Percentiles rank a stretch among this genome's conserved stretches.
Evolutionary conservation across 1,140 invertebrate species (phyloP).

Genomic region (Drosophila grimshawi): DNA sequence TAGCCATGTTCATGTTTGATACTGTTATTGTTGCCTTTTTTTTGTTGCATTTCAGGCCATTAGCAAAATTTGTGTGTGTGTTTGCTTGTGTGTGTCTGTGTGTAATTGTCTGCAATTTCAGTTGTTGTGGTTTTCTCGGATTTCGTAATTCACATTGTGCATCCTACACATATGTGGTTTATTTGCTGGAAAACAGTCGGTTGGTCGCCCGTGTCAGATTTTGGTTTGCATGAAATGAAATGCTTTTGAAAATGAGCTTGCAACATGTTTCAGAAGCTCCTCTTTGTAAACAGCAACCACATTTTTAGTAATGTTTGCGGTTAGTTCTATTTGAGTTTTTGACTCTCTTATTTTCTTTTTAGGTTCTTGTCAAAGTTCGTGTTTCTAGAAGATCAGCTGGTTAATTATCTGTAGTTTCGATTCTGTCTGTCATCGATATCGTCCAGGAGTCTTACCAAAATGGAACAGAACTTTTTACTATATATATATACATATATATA

Average conservation of each 20-base stretch:
- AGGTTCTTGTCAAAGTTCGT: neutral
- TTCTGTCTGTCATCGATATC: too few species aligned
- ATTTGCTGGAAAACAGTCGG: slow-evolving; percentile 13
- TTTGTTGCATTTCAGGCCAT: slow-evolving; percentile 37
- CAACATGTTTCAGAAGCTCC: neutral
- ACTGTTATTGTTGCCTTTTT: slow-evolving; percentile 24
- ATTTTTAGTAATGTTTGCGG: slow-evolving; percentile 8
- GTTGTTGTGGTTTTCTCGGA: slow-evolving; percentile 7
- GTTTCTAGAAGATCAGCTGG: too few species aligned
- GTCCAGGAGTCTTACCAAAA: too few species aligned
- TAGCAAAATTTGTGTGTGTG: slow-evolving; percentile 22
- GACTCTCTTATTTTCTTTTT: neutral
- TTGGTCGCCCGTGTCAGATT: neutral
- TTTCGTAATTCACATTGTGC: slow-evolving; percentile 4
- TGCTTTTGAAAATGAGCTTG: neutral
- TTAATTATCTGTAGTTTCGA: too few species aligned
- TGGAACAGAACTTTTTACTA: too few species aligned
- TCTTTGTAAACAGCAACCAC: neutral
- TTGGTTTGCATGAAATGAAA: neutral
- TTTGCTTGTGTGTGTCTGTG: neutral
- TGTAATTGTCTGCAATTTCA: slow-evolving; percentile 15
- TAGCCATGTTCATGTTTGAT: slow-evolving; percentile 31
- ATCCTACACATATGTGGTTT: slow-evolving; percentile 6
- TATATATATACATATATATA: neutral
- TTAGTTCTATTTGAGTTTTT: neutral